phyloP scores from a whole-genome alignment of 1,140 invertebrate species.

The Drosophila eugracilis region DNA sequence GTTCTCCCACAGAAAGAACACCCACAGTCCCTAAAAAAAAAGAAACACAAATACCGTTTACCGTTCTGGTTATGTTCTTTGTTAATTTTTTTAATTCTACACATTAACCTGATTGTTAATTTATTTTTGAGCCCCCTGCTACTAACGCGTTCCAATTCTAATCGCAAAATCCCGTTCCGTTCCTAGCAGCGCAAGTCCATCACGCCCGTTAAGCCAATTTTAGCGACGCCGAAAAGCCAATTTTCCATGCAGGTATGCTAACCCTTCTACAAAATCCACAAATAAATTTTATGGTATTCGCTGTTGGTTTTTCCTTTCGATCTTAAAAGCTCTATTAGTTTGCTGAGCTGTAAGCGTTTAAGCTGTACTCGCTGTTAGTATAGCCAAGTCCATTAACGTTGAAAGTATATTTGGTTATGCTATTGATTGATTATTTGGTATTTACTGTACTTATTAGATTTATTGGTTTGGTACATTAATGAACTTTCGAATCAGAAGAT shows the following conservation, averaged over 20 bases:
- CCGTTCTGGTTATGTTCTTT: slow-evolving; percentile 35
- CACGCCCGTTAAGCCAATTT: slow-evolving; percentile 74
- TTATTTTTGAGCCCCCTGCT: slow-evolving; percentile 27
- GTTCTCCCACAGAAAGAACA: slow-evolving; percentile 7
- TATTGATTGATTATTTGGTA: no score
- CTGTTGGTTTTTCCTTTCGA: slow-evolving; percentile 56
- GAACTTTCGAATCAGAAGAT: no score
- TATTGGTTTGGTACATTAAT: background rate
- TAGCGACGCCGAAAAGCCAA: slow-evolving; percentile 80
- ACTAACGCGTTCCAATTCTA: slow-evolving; percentile 71
- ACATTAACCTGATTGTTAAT: slow-evolving; percentile 34
- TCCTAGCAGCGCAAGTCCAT: slow-evolving; percentile 79
- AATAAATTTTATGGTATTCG: slow-evolving; percentile 43
- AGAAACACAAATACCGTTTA: slow-evolving; percentile 36
- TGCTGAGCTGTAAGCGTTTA: slow-evolving; percentile 18
- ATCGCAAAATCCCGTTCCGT: slow-evolving; percentile 48
- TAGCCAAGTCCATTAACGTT: slow-evolving; percentile 3
- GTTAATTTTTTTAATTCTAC: slow-evolving; percentile 15
- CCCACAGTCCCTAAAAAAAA: slow-evolving; percentile 14
- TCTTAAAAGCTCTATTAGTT: slow-evolving; percentile 7
- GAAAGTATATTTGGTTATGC: background rate
- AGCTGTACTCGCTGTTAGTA: slow-evolving; percentile 36
- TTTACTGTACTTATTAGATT: background rate
- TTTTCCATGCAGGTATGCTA: slow-evolving; percentile 85
- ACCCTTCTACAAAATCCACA: slow-evolving; percentile 24